Evolutionary conservation across 2,888 invertebrate genomes (phyloP).

Genomic region (Nesidiocoris tenuis): DNA sequence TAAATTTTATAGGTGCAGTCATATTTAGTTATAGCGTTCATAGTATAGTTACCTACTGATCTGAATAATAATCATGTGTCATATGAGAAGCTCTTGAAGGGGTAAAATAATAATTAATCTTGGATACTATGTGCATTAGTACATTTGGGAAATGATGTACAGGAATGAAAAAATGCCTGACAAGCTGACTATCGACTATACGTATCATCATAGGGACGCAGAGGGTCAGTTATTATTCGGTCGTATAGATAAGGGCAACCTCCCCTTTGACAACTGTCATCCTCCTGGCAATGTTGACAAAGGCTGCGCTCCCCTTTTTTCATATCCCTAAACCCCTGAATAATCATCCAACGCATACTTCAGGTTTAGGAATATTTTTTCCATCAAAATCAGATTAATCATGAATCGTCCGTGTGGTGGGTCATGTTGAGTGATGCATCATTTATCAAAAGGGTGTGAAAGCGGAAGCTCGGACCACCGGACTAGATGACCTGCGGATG

Average conservation of each 20-base stretch:
- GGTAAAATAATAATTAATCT: too few species aligned
- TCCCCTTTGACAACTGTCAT: not conserved
- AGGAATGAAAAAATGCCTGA: too few species aligned
- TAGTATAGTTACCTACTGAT: too few species aligned
- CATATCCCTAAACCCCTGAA: slow-evolving; percentile 22
- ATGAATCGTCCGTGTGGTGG: not conserved
- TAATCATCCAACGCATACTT: slow-evolving; percentile 23
- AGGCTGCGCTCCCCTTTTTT: not conserved
- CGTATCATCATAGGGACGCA: too few species aligned
- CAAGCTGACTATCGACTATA: too few species aligned
- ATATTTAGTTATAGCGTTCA: too few species aligned
- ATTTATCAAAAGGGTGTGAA: not conserved
- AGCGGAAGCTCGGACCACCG: not conserved
- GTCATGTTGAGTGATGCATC: not conserved
- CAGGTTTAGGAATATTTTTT: slow-evolving; percentile 27
- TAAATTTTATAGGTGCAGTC: too few species aligned
- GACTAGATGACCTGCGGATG: not conserved
- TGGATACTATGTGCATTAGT: too few species aligned
- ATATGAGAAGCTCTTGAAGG: too few species aligned
- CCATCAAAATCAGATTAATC: slow-evolving; percentile 28
- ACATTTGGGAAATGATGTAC: too few species aligned
- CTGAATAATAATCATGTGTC: too few species aligned
- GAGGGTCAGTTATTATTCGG: not conserved
- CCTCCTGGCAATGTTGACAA: not conserved
- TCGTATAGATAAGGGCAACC: not conserved